These are phyloP conservation scores for Rhamnusium bicolor DNA, from an alignment of 2,888 invertebrate species.

Conservation along the genomic window DNA sequence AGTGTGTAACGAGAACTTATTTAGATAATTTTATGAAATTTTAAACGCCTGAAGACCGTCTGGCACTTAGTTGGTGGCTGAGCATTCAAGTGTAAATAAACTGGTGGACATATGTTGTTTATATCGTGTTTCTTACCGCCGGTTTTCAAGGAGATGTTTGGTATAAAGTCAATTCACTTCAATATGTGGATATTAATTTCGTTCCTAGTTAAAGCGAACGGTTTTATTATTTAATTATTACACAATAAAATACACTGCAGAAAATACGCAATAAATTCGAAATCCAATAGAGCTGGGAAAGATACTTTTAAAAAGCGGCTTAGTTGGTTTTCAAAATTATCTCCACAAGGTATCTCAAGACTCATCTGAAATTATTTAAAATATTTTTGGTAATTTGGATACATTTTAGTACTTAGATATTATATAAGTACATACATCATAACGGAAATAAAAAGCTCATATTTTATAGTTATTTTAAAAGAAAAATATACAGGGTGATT, in stretches of 20 bases:
- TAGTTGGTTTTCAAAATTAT: no score
- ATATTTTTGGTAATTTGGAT: no score
- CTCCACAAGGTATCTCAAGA: no score
- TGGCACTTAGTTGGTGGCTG: slow-evolving; percentile 38
- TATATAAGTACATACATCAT: no score
- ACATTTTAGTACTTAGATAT: no score
- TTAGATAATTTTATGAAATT: slow-evolving; percentile 37
- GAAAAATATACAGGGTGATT: no score
- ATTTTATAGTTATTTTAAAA: no score
- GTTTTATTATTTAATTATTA: background rate
- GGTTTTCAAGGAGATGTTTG: slow-evolving; percentile 32
- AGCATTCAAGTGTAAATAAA: slow-evolving; percentile 53
- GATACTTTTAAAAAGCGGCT: no score
- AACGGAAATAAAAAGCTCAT: no score
- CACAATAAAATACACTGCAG: background rate
- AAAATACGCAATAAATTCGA: no score
- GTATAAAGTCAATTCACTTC: background rate
- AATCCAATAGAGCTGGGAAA: no score
- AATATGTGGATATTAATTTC: background rate
- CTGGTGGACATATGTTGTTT: slow-evolving; percentile 51
- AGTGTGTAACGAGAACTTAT: slow-evolving; percentile 2
- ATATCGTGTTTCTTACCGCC: slow-evolving; percentile 42
- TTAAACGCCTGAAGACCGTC: slow-evolving; percentile 43
- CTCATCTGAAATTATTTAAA: no score
- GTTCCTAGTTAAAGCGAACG: background rate